These are phyloP conservation scores for Crossocerus cetratus DNA, from an alignment of 2,888 invertebrate genomes.

Conservation along the genomic window DNA sequence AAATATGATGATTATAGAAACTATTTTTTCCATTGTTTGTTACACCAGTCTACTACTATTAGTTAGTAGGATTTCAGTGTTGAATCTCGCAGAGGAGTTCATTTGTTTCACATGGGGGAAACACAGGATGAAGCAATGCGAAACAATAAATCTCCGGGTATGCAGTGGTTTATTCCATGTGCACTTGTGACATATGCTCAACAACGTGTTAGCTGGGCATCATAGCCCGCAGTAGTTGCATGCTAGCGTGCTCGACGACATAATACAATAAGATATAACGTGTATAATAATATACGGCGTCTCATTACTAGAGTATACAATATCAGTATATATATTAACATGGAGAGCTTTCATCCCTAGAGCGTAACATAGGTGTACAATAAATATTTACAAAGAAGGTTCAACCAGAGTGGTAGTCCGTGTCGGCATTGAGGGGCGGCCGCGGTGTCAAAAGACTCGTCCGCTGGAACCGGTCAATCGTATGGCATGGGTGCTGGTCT, in stretches of 20 bases:
- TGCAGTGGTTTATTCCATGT: conserved; percentile 64
- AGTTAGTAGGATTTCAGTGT: no score
- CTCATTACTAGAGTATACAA: conserved; percentile 3
- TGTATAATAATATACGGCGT: conserved; percentile 24
- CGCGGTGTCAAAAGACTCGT: conserved; percentile 33
- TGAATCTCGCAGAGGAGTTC: no score
- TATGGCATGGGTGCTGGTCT: neutral
- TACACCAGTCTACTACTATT: no score
- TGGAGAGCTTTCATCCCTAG: conserved; percentile 4
- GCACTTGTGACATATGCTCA: conserved; percentile 38
- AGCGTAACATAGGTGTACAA: conserved; percentile 49
- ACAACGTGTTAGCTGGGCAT: conserved; percentile 34
- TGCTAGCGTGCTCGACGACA: conserved; percentile 25
- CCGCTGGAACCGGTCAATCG: conserved; percentile 10
- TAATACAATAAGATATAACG: conserved; percentile 28
- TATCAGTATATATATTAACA: conserved; percentile 15
- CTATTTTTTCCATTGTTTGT: no score
- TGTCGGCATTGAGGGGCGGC: conserved; percentile 39
- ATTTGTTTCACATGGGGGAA: neutral
- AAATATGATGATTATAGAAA: no score
- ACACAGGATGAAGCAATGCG: neutral
- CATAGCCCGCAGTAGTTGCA: conserved; percentile 22
- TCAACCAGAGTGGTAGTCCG: conserved; percentile 60
- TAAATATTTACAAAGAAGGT: conserved; percentile 69
- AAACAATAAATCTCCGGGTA: conserved; percentile 33